Evolutionary conservation across 1,140 invertebrate species (phyloP), one percentile per base, ranked within the genome.

Genomic region (Heliconius himera): DNA sequence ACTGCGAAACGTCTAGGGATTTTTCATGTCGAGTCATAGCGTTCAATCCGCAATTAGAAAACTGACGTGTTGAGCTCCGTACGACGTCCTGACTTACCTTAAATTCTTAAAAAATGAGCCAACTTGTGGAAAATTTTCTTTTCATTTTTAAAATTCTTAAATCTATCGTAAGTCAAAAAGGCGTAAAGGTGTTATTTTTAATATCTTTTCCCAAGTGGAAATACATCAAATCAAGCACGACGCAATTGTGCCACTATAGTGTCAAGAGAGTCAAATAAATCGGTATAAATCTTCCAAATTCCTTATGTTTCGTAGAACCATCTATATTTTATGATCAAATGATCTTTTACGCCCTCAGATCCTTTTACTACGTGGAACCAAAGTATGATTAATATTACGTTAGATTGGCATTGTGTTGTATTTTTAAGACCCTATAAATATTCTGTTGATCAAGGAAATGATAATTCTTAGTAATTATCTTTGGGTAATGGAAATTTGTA

Each of bases 261-360:
- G 9, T 3, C 60, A 66, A 66, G 5, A 66, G 60, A 11, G 22
- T 66, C 60, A 66, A 29, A 66, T 29, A 29, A 66, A 66, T 26
- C 26, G 60, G 26, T 66, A 66, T 66, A 66, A 66, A 66, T 66
- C 60, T 16, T 29, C 26, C 11, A 4, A 66, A 29, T 29, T 11
- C 26, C 60, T 66, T 66, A n/a, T n/a, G 22, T 66, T 26, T 66
- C 20, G 56, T 66, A 29, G 22, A 29, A 26, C 56, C 22, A 66
- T 66, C n/a, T 66, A 66, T 66, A 66, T 66, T 66, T 66, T 66
- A 66, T 66, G 26, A 66, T 66, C 60, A 66, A 8, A 26, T 66
- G 60, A 66, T 66, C 60, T n/a, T 66, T 29, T 60, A 60, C 54
- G 54, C 20, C n/a, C 3, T 3, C n/a, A 22, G 26, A 66, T 29